These are phyloP conservation scores for Tribolium castaneum DNA, from an alignment of 1,140 invertebrate species.

Conservation along the genomic window DNA sequence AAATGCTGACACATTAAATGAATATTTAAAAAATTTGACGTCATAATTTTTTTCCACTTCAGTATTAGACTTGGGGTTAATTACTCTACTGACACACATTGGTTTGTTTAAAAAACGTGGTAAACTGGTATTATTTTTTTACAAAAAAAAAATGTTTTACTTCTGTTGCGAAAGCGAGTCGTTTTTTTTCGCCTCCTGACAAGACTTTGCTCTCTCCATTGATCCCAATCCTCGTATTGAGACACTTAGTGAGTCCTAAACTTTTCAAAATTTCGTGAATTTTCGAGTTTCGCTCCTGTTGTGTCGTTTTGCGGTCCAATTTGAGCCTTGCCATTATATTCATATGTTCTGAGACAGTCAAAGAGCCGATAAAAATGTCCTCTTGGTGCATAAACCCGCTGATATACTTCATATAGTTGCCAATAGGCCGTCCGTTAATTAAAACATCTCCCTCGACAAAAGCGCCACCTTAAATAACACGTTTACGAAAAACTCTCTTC, in stretches of 20 bases:
- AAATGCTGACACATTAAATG: no score
- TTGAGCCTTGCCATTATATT: constrained; percentile 88
- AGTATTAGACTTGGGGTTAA: no score
- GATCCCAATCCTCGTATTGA: constrained; percentile 81
- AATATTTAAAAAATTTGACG: no score
- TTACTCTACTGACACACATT: no score
- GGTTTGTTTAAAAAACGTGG: no score
- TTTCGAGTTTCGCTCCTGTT: constrained; percentile 70
- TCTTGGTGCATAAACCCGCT: constrained; percentile 97
- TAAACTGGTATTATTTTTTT: no score
- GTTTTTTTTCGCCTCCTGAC: constrained; percentile 94
- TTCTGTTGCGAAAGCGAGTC: constrained; percentile 93
- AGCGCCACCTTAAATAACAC: constrained; percentile 47
- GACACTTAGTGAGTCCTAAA: constrained; percentile 78
- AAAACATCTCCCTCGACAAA: constrained; percentile 80
- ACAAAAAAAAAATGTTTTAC: constrained; percentile 64
- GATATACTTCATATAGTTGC: constrained; percentile 80
- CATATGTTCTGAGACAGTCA: constrained; percentile 91
- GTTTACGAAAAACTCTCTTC: neutral
- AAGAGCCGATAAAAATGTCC: constrained; percentile 86
- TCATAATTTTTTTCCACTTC: no score
- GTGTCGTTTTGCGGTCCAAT: constrained; percentile 75
- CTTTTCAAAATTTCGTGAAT: constrained; percentile 78
- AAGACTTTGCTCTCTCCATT: constrained; percentile 80
- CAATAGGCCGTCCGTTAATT: constrained; percentile 76